These are phyloP conservation scores for Xenus cinereus DNA, from an alignment of 2,113 vertebrate genomes.

Conservation along the genomic window DNA sequence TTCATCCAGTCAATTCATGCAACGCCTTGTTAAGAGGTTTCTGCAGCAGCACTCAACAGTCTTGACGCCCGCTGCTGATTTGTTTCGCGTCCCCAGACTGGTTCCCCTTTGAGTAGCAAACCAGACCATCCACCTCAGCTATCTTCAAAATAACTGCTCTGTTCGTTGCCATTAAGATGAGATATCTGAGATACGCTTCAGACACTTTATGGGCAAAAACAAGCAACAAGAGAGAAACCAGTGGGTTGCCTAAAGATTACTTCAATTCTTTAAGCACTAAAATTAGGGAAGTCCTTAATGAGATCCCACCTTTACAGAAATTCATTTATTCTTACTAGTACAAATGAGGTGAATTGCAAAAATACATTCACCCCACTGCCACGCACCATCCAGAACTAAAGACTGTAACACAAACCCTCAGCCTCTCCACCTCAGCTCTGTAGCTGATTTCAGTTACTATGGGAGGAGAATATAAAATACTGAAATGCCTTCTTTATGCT, in stretches of 20 bases:
- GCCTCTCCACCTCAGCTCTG: background rate
- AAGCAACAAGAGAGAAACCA: background rate
- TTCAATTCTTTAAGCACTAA: background rate
- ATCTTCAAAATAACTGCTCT: background rate
- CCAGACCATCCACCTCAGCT: background rate
- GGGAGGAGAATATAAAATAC: background rate
- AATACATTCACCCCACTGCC: background rate
- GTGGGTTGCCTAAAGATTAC: background rate
- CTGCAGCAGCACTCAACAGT: background rate
- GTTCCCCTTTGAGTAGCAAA: background rate
- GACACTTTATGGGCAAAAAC: background rate
- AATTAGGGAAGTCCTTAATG: background rate
- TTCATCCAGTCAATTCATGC: background rate
- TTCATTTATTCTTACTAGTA: background rate
- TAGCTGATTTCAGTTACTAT: background rate
- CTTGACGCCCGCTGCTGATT: background rate
- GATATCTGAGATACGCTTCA: background rate
- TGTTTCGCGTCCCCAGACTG: background rate
- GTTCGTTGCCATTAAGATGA: background rate
- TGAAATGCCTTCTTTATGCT: background rate
- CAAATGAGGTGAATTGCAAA: background rate
- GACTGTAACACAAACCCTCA: background rate
- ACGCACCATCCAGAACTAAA: background rate
- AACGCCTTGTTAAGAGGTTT: background rate
- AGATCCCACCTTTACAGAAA: background rate